phyloP scores from a whole-genome alignment of 2,113 vertebrate genomes.

The Stigmatopora argus region DNA sequence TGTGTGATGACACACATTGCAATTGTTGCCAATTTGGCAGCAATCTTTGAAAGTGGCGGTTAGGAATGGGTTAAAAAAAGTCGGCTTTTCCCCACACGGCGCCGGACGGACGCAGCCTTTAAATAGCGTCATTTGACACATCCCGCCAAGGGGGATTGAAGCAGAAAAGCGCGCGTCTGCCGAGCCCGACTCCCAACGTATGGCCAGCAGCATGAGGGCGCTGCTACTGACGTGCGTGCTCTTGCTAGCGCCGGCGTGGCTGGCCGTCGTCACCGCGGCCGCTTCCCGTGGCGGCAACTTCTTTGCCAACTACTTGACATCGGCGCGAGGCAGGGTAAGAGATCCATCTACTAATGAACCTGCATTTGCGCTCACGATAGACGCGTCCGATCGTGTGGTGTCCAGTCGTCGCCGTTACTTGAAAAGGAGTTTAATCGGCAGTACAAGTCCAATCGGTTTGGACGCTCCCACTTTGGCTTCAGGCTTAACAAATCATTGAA shows the following conservation, averaged over 20 bases:
- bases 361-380: no score
- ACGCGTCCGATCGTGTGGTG: no score
- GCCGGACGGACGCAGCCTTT: conserved; percentile 74
- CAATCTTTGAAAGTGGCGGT: not conserved
- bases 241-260: conserved; percentile 74
- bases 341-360: not conserved
- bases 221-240: conserved; percentile 68
- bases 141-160: conserved; percentile 60
- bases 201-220: conserved; percentile 57
- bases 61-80: not conserved
- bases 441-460: no score
- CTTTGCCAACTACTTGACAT: conserved; percentile 39
- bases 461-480: no score
- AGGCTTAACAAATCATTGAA: no score
- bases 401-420: no score
- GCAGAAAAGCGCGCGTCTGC: conserved; percentile 36
- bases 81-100: not conserved
- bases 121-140: conserved; percentile 88
- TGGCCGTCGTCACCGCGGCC: conserved; percentile 61
- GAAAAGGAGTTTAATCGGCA: no score
- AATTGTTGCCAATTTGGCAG: no score
- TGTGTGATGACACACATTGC: no score
- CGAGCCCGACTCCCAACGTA: conserved; percentile 32
- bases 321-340: conserved; percentile 60
- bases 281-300: conserved; percentile 24